Percentiles rank a stretch among this genome's conserved stretches.
phyloP scores from a whole-genome alignment of 2,888 invertebrate species.

The Oscheius sp. region DNA sequence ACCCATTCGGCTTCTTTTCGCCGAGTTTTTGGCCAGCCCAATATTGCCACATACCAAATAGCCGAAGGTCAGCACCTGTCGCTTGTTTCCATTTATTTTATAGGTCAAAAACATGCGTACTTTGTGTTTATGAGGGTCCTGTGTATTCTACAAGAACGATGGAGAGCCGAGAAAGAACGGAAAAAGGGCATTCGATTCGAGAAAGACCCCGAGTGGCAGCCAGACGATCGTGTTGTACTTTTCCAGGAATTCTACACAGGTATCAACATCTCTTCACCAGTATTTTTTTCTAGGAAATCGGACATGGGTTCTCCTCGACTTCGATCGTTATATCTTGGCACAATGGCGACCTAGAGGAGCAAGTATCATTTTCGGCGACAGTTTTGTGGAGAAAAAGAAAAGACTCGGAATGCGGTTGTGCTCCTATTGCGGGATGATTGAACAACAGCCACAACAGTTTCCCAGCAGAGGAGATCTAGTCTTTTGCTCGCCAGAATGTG shows the following conservation, averaged over 20 bases:
- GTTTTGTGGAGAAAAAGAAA: constrained; percentile 58
- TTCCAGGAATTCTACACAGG: constrained; percentile 62
- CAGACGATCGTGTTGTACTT: constrained; percentile 69
- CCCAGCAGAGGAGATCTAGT: constrained; percentile 41
- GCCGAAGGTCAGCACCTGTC: constrained; percentile 29
- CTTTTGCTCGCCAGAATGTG: constrained; percentile 59
- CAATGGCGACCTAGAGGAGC: constrained; percentile 68
- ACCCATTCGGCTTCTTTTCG: constrained; percentile 14
- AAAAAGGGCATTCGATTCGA: constrained; percentile 65
- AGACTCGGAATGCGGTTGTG: constrained; percentile 60
- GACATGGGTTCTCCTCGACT: constrained; percentile 71
- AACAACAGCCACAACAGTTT: constrained; percentile 60
- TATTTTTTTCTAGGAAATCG: constrained; percentile 61
- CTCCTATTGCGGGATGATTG: constrained; percentile 68
- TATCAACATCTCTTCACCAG: not conserved
- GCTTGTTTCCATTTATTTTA: constrained; percentile 11
- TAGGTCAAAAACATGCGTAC: constrained; percentile 62
- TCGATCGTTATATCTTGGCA: constrained; percentile 67
- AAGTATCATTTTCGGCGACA: constrained; percentile 68
- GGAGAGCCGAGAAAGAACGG: constrained; percentile 55
- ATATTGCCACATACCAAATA: constrained; percentile 35
- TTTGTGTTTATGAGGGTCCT: constrained; percentile 64
- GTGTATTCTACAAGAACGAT: constrained; percentile 57
- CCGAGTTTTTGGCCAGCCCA: constrained; percentile 38
- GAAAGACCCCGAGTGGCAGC: constrained; percentile 71